A percentile compares a stretch with the other conserved stretches of the same genome.
phyloP scores from a whole-genome alignment of 2,797 vertebrate genomes.

The Syncerus caffer region DNA sequence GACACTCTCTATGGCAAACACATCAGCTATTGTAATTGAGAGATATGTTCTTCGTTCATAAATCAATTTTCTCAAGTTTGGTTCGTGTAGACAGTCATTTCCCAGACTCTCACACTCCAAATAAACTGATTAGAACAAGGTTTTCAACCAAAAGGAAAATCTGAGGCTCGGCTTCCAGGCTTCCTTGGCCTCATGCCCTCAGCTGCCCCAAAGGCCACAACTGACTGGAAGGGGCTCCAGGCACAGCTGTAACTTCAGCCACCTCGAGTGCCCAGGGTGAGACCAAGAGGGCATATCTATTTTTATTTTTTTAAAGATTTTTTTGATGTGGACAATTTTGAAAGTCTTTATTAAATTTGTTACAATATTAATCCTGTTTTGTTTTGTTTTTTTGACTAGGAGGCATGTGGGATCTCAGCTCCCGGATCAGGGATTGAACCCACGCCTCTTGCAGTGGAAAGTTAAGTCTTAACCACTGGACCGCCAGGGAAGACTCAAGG shows the following conservation, averaged over 20 bases:
- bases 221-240: not conserved
- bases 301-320: not conserved
- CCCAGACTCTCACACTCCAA: not conserved
- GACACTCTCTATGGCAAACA: not conserved
- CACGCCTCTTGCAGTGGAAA: not conserved
- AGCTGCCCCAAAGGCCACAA: not conserved
- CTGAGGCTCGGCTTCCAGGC: not conserved
- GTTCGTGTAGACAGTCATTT: not conserved
- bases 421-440: not conserved
- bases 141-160: slow-evolving; percentile 23
- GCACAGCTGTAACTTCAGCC: not conserved
- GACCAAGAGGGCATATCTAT: not conserved
- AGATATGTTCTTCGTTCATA: not conserved
- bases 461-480: not conserved
- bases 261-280: not conserved
- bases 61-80: slow-evolving; percentile 8
- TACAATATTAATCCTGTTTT: not conserved
- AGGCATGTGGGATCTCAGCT: not conserved
- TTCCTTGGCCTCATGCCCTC: not conserved
- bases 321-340: not conserved
- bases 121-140: not conserved
- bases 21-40: not conserved
- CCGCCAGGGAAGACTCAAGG: not conserved
- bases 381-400: not conserved
- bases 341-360: not conserved